These are phyloP conservation scores for Crypturellus undulatus DNA, from an alignment of 2,113 vertebrate genomes.

Conservation along the genomic window DNA sequence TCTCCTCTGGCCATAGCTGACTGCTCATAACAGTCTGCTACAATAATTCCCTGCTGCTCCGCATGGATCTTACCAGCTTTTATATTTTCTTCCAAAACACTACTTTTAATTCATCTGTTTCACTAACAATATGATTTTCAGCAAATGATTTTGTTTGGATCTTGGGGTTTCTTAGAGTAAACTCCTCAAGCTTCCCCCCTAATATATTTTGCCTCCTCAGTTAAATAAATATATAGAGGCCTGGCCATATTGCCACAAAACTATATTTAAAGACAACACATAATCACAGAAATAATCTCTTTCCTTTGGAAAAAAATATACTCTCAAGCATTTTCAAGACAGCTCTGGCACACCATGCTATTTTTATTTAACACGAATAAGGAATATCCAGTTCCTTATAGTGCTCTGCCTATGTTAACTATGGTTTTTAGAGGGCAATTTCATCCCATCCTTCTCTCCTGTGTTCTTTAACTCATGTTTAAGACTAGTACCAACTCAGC, in stretches of 20 bases:
- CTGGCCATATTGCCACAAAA: not conserved
- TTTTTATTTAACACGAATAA: conserved; percentile 5
- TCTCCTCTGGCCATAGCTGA: not conserved
- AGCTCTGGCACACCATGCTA: not conserved
- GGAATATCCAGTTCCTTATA: not conserved
- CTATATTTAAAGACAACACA: conserved; percentile 5
- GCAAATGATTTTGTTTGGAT: conserved; percentile 38
- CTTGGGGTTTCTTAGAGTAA: conserved; percentile 29
- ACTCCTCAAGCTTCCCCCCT: conserved; percentile 9
- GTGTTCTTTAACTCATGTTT: not conserved
- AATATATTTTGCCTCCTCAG: not conserved
- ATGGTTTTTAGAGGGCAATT: conserved; percentile 8
- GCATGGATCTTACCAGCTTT: conserved; percentile 2
- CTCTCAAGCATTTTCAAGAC: not conserved
- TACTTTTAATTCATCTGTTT: conserved; percentile 1
- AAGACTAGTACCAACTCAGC: not conserved
- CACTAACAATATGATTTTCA: not conserved
- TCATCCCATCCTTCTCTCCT: not conserved
- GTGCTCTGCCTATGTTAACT: not conserved
- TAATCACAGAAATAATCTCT: conserved; percentile 1
- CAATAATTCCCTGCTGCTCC: not conserved
- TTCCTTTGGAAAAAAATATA: not conserved
- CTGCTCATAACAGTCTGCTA: not conserved
- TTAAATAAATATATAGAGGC: not conserved
- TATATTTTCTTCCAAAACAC: not conserved